phyloP scores from a whole-genome alignment of 2,888 invertebrate species.

The Synergus itoensis region DNA sequence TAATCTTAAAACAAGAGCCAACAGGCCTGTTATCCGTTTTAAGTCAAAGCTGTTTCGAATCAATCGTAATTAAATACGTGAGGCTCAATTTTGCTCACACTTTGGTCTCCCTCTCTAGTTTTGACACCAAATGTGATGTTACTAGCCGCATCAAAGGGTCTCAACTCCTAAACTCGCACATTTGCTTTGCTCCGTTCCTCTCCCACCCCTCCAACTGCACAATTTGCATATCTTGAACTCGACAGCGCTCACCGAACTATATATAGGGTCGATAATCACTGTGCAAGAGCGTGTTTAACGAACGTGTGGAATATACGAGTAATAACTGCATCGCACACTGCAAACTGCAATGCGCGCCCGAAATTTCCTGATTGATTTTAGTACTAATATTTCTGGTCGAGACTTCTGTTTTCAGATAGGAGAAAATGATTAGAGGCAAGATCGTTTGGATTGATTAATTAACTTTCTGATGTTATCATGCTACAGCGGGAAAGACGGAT shows the following conservation, averaged over 20 bases:
- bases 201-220: constrained; percentile 12
- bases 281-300: constrained; percentile 38
- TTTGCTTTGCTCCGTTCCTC: constrained; percentile 6
- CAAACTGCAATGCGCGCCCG: constrained; percentile 8
- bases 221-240: constrained; percentile 41
- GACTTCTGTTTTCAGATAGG: constrained; percentile 24
- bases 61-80: constrained; percentile 59
- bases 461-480: constrained; percentile 38
- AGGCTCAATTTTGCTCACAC: constrained; percentile 46
- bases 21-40: constrained; percentile 62
- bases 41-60: constrained; percentile 55
- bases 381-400: constrained; percentile 13
- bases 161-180: constrained; percentile 31
- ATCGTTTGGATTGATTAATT: constrained; percentile 30
- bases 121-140: constrained; percentile 37
- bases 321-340: constrained; percentile 19
- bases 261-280: constrained; percentile 39
- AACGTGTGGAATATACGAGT: constrained; percentile 32
- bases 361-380: constrained; percentile 37
- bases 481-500: constrained; percentile 28
- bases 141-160: constrained; percentile 32
- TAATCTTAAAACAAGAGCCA: constrained; percentile 67
- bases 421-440: constrained; percentile 31
- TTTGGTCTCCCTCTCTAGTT: constrained; percentile 41
- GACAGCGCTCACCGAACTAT: constrained; percentile 40